phyloP scores from a whole-genome alignment of 2,797 vertebrate species.

The Heterohyrax brucei region DNA sequence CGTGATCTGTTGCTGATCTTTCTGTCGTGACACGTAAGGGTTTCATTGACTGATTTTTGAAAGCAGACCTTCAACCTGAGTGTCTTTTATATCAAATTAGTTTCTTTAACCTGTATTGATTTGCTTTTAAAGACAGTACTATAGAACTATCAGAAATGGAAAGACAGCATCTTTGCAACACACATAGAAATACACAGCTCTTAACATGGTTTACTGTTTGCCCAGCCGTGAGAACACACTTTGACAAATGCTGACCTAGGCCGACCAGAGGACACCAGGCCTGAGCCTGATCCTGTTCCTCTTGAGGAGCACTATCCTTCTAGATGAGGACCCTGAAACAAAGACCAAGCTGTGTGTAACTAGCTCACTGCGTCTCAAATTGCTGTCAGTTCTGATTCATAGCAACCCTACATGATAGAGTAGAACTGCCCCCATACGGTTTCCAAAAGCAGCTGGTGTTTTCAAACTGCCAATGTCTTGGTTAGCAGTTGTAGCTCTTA shows the following conservation, averaged over 20 bases:
- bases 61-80: neutral
- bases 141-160: neutral
- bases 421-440: too few species aligned
- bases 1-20: too few species aligned
- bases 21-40: too few species aligned
- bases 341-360: neutral
- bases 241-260: neutral
- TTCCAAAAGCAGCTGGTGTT: too few species aligned
- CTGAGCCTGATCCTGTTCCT: neutral
- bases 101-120: neutral
- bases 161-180: conserved; percentile 21
- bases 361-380: neutral
- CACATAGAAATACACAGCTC: neutral
- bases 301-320: neutral
- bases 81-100: neutral
- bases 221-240: neutral
- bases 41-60: too few species aligned
- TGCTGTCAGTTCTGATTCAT: too few species aligned
- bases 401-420: too few species aligned
- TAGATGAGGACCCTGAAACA: neutral
- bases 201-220: neutral
- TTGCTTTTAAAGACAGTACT: conserved; percentile 50
- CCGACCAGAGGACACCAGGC: neutral
- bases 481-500: too few species aligned
- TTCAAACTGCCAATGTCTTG: too few species aligned